Evolutionary conservation across 2,113 vertebrate genomes (phyloP), one percentile per base, ranked within the genome.

Genomic region (Etia nguti): DNA sequence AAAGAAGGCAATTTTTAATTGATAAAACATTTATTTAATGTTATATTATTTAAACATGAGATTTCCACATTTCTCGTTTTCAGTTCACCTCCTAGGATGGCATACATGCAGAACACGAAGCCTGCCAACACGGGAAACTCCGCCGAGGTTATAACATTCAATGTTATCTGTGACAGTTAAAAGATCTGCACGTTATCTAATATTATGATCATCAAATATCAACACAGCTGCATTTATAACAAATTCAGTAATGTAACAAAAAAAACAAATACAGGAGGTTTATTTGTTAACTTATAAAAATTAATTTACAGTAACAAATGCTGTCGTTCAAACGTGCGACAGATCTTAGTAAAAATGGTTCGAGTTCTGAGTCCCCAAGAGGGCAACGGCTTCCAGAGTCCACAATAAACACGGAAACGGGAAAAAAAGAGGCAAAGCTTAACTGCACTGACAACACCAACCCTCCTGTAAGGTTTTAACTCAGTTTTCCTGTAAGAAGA

Each of bases 201-300:
- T 86, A 90, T 85, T 4, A 85, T 55, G 46, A 92, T 77, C 83
- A 91, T 90, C 79, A 88, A 68, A 73, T 84, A 86, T 94, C 87
- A 87, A 92, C 93, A 94, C 92, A 94, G 89, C 90, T 94, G 89
- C 87, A 94, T 95, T 95, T 94, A 95, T 91, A 94, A 95, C 89
- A 94, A 95, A 93, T 93, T 86, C 87, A 80, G 85, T 65, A 65
- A 81, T 87, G 87, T 93, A 94, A 92, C 88, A 94, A 94, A 93
- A 20, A 34, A 94, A 75, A 92, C 46, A 95, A 86, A 86, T 77
- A 89, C 81, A 93, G 73, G 87, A 93, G 90, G 87, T 92, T 89
- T 90, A 89, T 93, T 87, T 92, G 94, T 96, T 96, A 95, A 96
- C 92, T 96, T 95, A 95, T 88, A 94, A 95, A 95, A 94, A 95